Base-by-base conservation (phyloP, 2,888 invertebrate genomes). In the Bruchidius siliquastri region DNA sequence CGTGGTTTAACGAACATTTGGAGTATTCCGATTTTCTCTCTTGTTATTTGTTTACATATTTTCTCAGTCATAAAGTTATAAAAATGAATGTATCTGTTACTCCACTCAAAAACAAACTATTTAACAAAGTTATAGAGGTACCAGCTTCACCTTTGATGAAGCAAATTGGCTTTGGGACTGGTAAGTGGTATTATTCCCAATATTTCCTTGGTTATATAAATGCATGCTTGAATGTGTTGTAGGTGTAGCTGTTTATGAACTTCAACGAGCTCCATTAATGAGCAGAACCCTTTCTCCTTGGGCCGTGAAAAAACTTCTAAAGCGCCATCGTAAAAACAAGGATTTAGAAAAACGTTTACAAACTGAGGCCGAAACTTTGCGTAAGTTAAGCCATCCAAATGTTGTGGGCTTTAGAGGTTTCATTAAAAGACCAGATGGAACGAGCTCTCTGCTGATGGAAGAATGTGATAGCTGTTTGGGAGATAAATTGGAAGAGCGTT, bases 201-300 rank as follows among this genome's bases (percentile, higher is more conserved):
- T 26, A 26, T 26, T 26, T 4, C 8, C 8, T 4, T 26, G 26
- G 8, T 26, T 26, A 2, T 2, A 26, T 8, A 8, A 26, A 26
- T 26, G 2, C 8, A 26, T 8, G 2, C 3, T 26, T 26, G 26
- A 26, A 26, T 26, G 3, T 49, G 6, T 76, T 77, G 4, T 73
- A 93, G 94, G 95, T 73, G 92, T 95, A 20, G 91, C 90, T 78
- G 95, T 96, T 0, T 94, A 93, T 86, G 91, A 93, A 78, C 84
- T 95, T 76, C 89, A 93, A 73, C 88, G 95, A 76, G 93, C 93
- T 0, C 94, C 94, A 0, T 88, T 88, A 79, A 88, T 89, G 0
- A 92, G 93, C 8, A 89, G 90, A 79, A 85, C 89, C 0, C 89
- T 91, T n/a, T 96, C 96, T 0, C 96, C 96, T 0, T 96, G 96